These are phyloP conservation scores for Capreolus pygargus DNA, from an alignment of 2,113 vertebrate species.

Conservation along the genomic window DNA sequence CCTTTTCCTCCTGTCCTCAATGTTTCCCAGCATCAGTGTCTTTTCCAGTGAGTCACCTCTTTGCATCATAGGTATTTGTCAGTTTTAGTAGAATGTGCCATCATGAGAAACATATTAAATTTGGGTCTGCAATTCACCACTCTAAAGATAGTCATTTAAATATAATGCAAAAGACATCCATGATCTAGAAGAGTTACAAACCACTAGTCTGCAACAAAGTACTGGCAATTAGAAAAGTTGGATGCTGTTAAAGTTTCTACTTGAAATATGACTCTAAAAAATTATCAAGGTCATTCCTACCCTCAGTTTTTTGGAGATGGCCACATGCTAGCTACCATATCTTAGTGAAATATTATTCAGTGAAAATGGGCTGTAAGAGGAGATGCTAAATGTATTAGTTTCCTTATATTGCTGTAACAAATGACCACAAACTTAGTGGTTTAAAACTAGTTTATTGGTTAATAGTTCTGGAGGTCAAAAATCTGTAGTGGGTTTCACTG, in stretches of 20 bases:
- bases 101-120: neutral
- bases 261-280: neutral
- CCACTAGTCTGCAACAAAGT: neutral
- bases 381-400: neutral
- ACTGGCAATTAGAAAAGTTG: neutral
- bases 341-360: neutral
- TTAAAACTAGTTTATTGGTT: neutral
- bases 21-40: neutral
- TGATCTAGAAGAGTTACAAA: neutral
- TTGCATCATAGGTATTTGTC: neutral
- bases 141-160: neutral
- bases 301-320: neutral
- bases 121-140: neutral
- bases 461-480: neutral
- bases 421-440: neutral
- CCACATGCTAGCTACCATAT: neutral
- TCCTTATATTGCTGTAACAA: neutral
- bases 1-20: neutral
- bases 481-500: neutral
- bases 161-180: neutral
- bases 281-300: neutral
- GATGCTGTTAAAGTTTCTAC: neutral
- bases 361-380: neutral
- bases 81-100: neutral
- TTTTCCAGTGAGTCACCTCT: neutral